phyloP scores from a whole-genome alignment of 1,140 invertebrate species.

The Limonius californicus region DNA sequence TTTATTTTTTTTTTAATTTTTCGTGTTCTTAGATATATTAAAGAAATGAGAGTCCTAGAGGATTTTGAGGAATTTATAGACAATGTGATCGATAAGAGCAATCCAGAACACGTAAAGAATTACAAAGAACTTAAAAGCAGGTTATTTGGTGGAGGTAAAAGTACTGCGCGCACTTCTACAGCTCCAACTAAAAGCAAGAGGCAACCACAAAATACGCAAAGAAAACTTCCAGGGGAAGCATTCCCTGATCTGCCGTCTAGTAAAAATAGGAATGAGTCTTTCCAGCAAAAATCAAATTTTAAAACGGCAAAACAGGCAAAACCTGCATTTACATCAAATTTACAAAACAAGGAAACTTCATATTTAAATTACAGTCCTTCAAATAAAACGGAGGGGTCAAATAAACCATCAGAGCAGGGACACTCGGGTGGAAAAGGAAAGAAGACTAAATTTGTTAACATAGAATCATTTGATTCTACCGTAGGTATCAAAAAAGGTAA shows the following conservation, averaged over 20 bases:
- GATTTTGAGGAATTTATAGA: constrained; percentile 69
- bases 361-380: too few relatives aligned
- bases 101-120: constrained; percentile 62
- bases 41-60: constrained; percentile 59
- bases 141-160: constrained; percentile 33
- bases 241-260: neutral
- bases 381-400: too few relatives aligned
- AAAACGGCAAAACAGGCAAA: neutral
- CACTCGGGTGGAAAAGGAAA: too few relatives aligned
- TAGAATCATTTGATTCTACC: too few relatives aligned
- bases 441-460: too few relatives aligned
- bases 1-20: constrained; percentile 11
- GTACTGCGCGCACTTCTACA: neutral
- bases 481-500: too few relatives aligned
- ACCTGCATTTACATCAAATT: neutral
- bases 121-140: constrained; percentile 59
- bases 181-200: neutral
- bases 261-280: neutral
- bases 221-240: neutral
- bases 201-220: neutral
- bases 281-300: neutral
- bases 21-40: constrained; percentile 53
- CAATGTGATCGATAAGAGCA: constrained; percentile 60
- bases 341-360: too few relatives aligned
- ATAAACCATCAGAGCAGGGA: too few relatives aligned